Conservation (phyloP, 2,888 invertebrate species). For the Limnephilus auricula region DNA sequence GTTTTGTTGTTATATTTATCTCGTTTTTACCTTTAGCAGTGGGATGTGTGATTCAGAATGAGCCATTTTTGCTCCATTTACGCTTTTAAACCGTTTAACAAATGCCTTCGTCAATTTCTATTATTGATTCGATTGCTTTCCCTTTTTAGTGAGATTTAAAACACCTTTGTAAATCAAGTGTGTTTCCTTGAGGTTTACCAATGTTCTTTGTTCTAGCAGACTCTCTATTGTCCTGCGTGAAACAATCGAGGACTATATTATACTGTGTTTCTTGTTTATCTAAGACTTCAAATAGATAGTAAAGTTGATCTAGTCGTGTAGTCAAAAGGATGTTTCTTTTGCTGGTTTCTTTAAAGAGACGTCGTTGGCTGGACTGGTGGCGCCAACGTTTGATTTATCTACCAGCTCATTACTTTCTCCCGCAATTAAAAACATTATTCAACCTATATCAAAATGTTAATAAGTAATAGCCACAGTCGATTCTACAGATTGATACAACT, state of each 20-base stretch:
- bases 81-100: too few relatives aligned
- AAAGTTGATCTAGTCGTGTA: not conserved
- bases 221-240: not conserved
- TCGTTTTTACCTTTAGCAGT: too few relatives aligned
- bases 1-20: too few relatives aligned
- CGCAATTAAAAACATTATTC: not conserved
- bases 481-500: not conserved
- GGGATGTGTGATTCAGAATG: too few relatives aligned
- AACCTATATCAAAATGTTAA: not conserved
- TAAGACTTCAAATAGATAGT: not conserved
- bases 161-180: not conserved
- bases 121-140: too few relatives aligned
- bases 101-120: too few relatives aligned
- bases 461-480: not conserved
- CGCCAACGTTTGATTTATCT: not conserved
- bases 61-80: too few relatives aligned
- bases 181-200: not conserved
- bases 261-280: not conserved
- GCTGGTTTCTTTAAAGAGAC: not conserved
- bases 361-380: not conserved
- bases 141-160: too few relatives aligned
- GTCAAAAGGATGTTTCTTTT: not conserved
- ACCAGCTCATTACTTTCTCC: slow-evolving; percentile 19
- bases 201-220: not conserved
- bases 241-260: not conserved